These are phyloP conservation scores for Perognathus longimembris DNA, from an alignment of 2,113 vertebrate species.

Conservation along the genomic window DNA sequence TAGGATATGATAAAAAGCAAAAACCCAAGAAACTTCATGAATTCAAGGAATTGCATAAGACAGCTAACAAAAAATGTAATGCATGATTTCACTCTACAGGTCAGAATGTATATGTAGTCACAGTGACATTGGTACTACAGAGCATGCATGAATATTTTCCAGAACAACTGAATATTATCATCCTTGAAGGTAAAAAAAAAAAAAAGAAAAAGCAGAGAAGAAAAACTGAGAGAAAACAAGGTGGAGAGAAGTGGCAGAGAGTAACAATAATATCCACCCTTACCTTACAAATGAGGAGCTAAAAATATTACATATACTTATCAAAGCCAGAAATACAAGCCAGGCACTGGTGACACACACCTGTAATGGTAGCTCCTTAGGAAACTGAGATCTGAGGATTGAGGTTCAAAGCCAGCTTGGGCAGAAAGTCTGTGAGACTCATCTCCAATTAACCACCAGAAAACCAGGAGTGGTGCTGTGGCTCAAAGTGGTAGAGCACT, in stretches of 20 bases:
- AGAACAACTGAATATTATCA: conserved; percentile 14
- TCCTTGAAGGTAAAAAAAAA: conserved; percentile 38
- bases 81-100: neutral
- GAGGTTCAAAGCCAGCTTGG: too few species aligned
- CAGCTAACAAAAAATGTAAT: conserved; percentile 26
- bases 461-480: too few species aligned
- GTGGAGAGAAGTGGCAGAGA: neutral
- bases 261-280: neutral
- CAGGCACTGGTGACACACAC: too few species aligned
- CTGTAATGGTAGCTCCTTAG: too few species aligned
- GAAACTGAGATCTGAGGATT: too few species aligned
- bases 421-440: too few species aligned
- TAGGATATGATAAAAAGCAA: conserved; percentile 4
- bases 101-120: neutral
- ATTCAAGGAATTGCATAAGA: conserved; percentile 1
- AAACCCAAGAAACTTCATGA: conserved; percentile 23
- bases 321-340: too few species aligned
- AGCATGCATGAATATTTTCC: conserved; percentile 6
- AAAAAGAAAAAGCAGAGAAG: neutral
- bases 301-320: neutral
- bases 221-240: neutral
- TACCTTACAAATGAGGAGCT: neutral
- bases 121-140: neutral
- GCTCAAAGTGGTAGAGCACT: too few species aligned
- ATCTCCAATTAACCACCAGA: too few species aligned